Evolutionary conservation across 2,797 vertebrate species (phyloP), one percentile per base, ranked within the genome.

Genomic region (Tiaroga cobitis): DNA sequence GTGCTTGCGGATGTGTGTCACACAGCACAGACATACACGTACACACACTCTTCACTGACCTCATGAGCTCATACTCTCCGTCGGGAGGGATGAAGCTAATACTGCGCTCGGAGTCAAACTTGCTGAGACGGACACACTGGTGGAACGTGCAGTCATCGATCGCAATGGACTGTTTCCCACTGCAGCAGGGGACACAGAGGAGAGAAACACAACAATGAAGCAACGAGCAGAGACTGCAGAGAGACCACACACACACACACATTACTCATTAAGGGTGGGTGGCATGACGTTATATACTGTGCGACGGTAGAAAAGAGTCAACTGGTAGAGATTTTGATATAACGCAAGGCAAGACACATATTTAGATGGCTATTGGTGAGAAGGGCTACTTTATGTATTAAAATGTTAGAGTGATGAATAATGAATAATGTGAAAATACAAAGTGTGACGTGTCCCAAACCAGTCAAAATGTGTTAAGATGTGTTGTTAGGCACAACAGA

Each of bases 61-160:
- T 99, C 98, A 99, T 99, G 89, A 99, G 97, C 93, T 99, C 98
- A 89, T 99, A 99, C 87, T 99, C 98, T 92, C 98, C 98, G 85
- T 99, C 98, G 0, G 98, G 98, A 21, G 98, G 98, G 91, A 99
- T 99, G 94, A 99, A 99, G 94, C 98, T 99, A 94, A 99, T 99
- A 94, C 98, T 99, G 76, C 98, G 96, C 94, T 99, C 98, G 0
- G 98, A 99, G 94, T 99, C 98, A 89, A 99, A 99, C 94, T 99
- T 99, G 95, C 98, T 99, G 94, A 99, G 95, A 54, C 96, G 95
- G 88, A 96, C 96, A 68, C 96, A 96, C 90, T 96, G 96, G 89
- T 96, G 95, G 91, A 96, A 96, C 51, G 96, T 96, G 93, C 95
- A 96, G 93, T 96, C 95, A 3, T 96, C 95, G 69, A 96, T 96